Evolutionary conservation across 2,113 vertebrate genomes (phyloP).

Genomic region (Isurus oxyrinchus): DNA sequence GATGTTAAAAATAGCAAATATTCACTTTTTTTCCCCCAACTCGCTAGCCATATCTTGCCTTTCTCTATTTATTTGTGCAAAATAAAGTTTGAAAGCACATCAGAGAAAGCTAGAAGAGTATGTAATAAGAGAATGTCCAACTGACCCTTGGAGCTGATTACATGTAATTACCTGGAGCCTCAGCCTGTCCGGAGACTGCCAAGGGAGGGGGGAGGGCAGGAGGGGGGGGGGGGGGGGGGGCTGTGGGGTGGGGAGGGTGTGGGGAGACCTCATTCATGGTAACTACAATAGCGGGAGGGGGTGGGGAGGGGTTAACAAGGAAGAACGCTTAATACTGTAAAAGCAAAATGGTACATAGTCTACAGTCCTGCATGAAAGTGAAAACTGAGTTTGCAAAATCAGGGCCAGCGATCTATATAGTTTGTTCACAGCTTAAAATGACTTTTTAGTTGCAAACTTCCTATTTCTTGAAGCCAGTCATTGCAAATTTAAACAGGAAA

Average conservation of each 20-base stretch:
- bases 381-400: not conserved
- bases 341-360: not conserved
- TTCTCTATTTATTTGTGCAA: slow-evolving; percentile 80
- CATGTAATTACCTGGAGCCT: slow-evolving; percentile 92
- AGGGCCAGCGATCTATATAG: not conserved
- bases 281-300: slow-evolving; percentile 13
- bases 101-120: slow-evolving; percentile 70
- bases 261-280: slow-evolving; percentile 24
- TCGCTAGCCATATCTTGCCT: slow-evolving; percentile 55
- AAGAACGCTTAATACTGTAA: not conserved
- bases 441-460: no score
- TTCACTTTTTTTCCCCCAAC: not conserved
- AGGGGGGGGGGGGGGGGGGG: not conserved
- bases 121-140: slow-evolving; percentile 85
- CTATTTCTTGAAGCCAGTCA: not conserved
- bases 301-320: not conserved
- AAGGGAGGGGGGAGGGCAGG: slow-evolving; percentile 29
- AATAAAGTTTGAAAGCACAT: slow-evolving; percentile 88
- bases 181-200: slow-evolving; percentile 52
- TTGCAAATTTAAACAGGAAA: not conserved
- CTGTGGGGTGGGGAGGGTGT: not conserved
- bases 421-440: not conserved
- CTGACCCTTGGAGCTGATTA: slow-evolving; percentile 83
- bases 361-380: not conserved
- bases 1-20: not conserved